A percentile compares a stretch with the other conserved stretches of the same genome.
Evolutionary conservation across 2,113 vertebrate genomes (phyloP).

Genomic region (Tor tambroides): DNA sequence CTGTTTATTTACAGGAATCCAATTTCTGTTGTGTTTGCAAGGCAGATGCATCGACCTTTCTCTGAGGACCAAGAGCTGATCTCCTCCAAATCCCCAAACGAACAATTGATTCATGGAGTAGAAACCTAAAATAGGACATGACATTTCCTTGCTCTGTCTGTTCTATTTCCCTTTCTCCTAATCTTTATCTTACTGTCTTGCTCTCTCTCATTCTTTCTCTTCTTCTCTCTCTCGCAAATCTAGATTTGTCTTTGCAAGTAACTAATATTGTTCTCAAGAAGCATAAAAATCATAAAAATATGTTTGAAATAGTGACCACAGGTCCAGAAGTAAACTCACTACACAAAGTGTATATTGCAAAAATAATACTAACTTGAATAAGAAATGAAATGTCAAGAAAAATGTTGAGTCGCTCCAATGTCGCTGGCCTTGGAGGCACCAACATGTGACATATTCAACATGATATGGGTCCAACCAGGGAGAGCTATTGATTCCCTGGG

Average conservation of each 20-base stretch:
- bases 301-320: not conserved
- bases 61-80: slow-evolving; percentile 8
- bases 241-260: not conserved
- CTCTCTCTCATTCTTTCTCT: not conserved
- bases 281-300: not conserved
- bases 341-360: not conserved
- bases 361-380: not conserved
- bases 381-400: not conserved
- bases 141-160: not conserved
- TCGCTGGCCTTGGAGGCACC: slow-evolving; percentile 36
- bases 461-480: slow-evolving; percentile 56
- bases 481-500: slow-evolving; percentile 53
- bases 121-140: slow-evolving; percentile 36
- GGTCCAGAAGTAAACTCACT: not conserved
- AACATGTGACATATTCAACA: slow-evolving; percentile 43
- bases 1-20: slow-evolving; percentile 53
- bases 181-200: not conserved
- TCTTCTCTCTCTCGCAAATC: not conserved
- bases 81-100: slow-evolving; percentile 19
- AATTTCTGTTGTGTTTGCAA: slow-evolving; percentile 42
- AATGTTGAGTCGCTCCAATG: no score
- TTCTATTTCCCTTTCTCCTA: not conserved
- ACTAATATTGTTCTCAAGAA: not conserved
- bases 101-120: slow-evolving; percentile 26
- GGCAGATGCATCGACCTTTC: slow-evolving; percentile 13